Conservation (phyloP, 1,140 invertebrate genomes). For the Drosophila sechellia region DNA sequence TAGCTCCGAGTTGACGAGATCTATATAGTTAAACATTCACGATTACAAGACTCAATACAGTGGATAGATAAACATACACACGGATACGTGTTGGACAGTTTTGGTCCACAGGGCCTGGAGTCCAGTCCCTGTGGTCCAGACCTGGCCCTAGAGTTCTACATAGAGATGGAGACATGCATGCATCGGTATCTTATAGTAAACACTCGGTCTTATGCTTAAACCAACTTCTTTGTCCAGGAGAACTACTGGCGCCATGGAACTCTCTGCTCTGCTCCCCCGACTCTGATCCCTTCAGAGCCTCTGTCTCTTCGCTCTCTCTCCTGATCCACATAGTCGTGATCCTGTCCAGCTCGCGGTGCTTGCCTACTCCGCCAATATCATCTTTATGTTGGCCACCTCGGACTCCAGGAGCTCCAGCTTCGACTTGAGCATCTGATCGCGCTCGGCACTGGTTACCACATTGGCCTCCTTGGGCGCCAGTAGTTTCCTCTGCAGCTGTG, state of each 20-base stretch:
- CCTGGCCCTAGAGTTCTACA: slow-evolving; percentile 3
- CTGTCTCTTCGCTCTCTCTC: slow-evolving; percentile 78
- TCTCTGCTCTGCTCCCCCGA: slow-evolving; percentile 15
- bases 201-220: slow-evolving; percentile 32
- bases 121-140: neutral
- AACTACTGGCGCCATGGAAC: slow-evolving; percentile 51
- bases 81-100: neutral
- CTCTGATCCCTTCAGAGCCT: slow-evolving; percentile 45
- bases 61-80: slow-evolving; percentile 30
- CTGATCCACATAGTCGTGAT: neutral
- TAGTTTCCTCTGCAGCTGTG: slow-evolving; percentile 78
- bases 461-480: slow-evolving; percentile 53
- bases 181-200: slow-evolving; percentile 46
- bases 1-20: slow-evolving; percentile 69
- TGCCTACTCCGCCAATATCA: slow-evolving; percentile 85
- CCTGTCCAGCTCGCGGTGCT: no score
- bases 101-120: neutral
- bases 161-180: slow-evolving; percentile 26
- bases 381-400: slow-evolving; percentile 95
- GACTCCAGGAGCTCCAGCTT: slow-evolving; percentile 94
- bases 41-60: slow-evolving; percentile 40
- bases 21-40: slow-evolving; percentile 58
- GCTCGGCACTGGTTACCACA: slow-evolving; percentile 85
- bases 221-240: slow-evolving; percentile 11
- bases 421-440: slow-evolving; percentile 88